These are phyloP conservation scores for Dynastes hyllus DNA, from an alignment of 2,888 invertebrate genomes.

Conservation along the genomic window DNA sequence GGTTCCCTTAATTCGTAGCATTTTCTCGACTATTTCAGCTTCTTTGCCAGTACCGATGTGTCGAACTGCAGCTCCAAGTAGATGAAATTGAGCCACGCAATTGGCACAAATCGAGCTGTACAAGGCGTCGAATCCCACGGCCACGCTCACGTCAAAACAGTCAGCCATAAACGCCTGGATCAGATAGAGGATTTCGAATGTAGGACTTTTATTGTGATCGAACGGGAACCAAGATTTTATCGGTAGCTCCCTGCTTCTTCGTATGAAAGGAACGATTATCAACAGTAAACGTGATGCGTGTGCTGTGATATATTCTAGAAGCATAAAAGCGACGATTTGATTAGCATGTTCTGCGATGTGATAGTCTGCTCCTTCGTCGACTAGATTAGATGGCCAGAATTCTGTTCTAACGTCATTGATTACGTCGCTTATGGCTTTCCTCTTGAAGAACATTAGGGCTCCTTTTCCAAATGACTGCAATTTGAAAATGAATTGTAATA, in stretches of 20 bases:
- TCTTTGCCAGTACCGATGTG: conserved; percentile 49
- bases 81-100: conserved; percentile 54
- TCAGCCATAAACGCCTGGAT: conserved; percentile 52
- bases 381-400: conserved; percentile 54
- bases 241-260: conserved; percentile 51
- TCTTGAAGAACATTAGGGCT: conserved; percentile 44
- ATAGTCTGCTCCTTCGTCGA: conserved; percentile 46
- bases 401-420: conserved; percentile 47
- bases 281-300: not conserved
- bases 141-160: conserved; percentile 49
- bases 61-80: conserved; percentile 49
- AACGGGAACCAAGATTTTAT: conserved; percentile 55
- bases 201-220: conserved; percentile 46
- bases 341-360: conserved; percentile 40
- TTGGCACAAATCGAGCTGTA: conserved; percentile 53
- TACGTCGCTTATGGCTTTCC: conserved; percentile 37
- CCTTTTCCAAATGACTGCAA: conserved; percentile 54
- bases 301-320: conserved; percentile 42
- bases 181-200: conserved; percentile 54
- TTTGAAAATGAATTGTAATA: not conserved
- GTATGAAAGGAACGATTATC: conserved; percentile 50
- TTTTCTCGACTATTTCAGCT: conserved; percentile 33
- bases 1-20: conserved; percentile 32
- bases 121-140: conserved; percentile 55
- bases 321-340: conserved; percentile 43